Evolutionary conservation across 2,113 vertebrate genomes (phyloP).

Genomic region (Sylvietta virens): DNA sequence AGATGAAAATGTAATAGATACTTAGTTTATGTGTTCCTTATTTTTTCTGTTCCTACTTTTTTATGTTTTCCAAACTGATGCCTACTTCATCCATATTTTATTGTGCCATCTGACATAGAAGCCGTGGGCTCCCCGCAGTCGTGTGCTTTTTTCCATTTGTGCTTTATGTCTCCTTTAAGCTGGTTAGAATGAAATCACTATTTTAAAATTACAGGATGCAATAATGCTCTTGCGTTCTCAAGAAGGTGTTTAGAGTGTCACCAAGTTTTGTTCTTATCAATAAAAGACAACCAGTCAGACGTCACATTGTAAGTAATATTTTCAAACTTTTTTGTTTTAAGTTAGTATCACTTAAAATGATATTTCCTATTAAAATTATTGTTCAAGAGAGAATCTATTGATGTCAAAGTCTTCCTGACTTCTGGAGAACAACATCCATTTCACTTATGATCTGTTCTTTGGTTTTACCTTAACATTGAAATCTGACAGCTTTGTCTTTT

Average conservation of each 20-base stretch:
- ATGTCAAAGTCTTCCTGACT: not conserved
- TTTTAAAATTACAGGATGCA: not conserved
- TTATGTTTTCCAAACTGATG: not conserved
- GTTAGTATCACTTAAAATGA: not conserved
- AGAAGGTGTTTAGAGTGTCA: fast-evolving
- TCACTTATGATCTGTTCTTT: not conserved
- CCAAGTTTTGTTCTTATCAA: not conserved
- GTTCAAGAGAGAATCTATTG: not conserved
- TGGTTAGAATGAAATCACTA: not conserved
- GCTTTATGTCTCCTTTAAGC: not conserved
- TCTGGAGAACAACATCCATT: not conserved
- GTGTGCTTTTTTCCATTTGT: not conserved
- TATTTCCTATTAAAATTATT: not conserved
- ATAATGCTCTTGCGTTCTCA: not conserved
- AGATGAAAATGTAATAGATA: not conserved
- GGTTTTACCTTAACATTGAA: not conserved
- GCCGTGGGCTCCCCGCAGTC: not conserved
- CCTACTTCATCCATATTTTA: not conserved
- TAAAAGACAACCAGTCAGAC: not conserved
- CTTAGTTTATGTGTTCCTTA: not conserved
- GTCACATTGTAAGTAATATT: not conserved
- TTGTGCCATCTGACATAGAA: not conserved
- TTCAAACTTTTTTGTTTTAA: not conserved
- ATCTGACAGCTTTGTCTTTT: not conserved
- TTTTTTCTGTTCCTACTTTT: not conserved